These are phyloP conservation scores for Thunnus thynnus DNA, from an alignment of 2,113 vertebrate species.

Conservation along the genomic window DNA sequence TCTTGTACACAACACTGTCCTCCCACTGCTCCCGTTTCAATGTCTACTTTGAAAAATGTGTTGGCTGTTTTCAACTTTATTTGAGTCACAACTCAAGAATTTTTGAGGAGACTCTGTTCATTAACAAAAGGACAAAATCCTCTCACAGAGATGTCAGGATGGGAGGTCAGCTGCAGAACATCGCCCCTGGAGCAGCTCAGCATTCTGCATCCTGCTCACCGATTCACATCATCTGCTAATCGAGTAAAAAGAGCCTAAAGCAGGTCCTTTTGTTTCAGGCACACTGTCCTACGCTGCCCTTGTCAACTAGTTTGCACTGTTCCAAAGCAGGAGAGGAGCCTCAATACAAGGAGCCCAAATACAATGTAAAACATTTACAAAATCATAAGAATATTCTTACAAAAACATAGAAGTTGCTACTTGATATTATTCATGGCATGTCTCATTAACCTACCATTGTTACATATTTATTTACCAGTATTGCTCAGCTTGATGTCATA, in stretches of 20 bases:
- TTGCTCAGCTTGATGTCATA: too few species aligned
- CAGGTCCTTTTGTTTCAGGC: background rate
- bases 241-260: background rate
- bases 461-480: too few species aligned
- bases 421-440: background rate
- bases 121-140: conserved; percentile 19
- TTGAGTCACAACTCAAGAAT: conserved; percentile 27
- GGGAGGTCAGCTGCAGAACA: conserved; percentile 20
- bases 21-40: conserved; percentile 57
- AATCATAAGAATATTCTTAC: background rate
- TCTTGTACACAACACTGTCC: conserved; percentile 50
- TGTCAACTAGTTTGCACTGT: conserved; percentile 13
- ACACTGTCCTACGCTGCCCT: background rate
- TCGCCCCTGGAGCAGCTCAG: background rate
- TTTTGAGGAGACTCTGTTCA: conserved; percentile 21
- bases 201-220: background rate
- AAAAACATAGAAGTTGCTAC: background rate
- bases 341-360: too few species aligned
- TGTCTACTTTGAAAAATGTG: conserved; percentile 51
- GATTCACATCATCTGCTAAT: background rate
- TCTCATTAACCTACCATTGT: too few species aligned
- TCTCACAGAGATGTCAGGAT: conserved; percentile 40
- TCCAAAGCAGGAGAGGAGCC: background rate
- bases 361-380: background rate
- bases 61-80: conserved; percentile 48